These are phyloP conservation scores for Odontocerum albicorne DNA, from an alignment of 2,888 invertebrate species.

Conservation along the genomic window DNA sequence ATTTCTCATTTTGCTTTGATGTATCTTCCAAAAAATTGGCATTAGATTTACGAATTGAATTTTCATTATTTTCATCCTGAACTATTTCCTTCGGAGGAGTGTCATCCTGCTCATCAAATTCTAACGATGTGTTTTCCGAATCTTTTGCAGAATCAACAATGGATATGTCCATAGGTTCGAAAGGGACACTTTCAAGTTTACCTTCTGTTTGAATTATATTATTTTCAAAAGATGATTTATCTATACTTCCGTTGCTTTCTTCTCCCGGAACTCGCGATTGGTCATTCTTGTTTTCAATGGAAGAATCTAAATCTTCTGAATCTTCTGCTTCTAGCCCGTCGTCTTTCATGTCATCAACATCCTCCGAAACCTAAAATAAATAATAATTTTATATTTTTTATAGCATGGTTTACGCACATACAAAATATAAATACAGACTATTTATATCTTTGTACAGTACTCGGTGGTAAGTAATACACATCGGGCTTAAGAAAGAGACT, in stretches of 20 bases:
- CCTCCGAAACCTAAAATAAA: conserved; percentile 30
- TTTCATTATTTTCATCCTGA: too few species aligned
- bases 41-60: too few species aligned
- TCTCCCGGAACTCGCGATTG: conserved; percentile 26
- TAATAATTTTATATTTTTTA: too few species aligned
- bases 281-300: conserved; percentile 23
- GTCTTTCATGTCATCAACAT: conserved; percentile 30
- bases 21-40: conserved; percentile 1
- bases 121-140: conserved; percentile 18
- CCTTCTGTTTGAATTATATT: conserved; percentile 21
- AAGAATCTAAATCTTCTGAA: conserved; percentile 26
- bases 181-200: conserved; percentile 14
- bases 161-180: conserved; percentile 25
- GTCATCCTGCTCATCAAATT: too few species aligned
- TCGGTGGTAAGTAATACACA: too few species aligned
- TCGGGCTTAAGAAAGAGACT: too few species aligned
- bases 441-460: too few species aligned
- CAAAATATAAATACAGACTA: too few species aligned
- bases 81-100: too few species aligned
- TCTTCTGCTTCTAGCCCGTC: conserved; percentile 6
- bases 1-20: neutral
- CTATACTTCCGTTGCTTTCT: conserved; percentile 34
- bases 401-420: too few species aligned
- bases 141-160: conserved; percentile 20
- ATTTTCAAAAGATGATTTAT: conserved; percentile 31